Evolutionary conservation across 2,888 invertebrate genomes (phyloP).

Genomic region (Campopleginae sp.): DNA sequence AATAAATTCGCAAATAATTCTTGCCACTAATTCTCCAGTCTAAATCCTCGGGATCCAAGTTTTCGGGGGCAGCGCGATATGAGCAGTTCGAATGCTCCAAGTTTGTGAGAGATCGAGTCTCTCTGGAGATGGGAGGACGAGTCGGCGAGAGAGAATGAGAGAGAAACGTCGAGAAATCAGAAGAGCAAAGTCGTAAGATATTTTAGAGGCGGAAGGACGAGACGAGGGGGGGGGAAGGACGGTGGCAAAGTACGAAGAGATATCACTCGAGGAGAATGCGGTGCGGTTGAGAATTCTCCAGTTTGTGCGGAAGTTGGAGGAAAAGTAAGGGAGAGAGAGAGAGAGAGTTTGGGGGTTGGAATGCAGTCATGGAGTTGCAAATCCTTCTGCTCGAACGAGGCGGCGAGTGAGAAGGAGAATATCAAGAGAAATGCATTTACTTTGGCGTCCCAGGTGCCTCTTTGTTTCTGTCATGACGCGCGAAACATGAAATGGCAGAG

Average conservation of each 20-base stretch:
- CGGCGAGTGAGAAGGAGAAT: neutral
- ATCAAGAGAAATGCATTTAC: constrained; percentile 36
- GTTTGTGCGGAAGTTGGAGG: constrained; percentile 59
- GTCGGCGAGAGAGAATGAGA: neutral
- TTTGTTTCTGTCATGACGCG: constrained; percentile 51
- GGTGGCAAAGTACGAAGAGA: constrained; percentile 30
- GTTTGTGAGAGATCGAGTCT: constrained; percentile 6
- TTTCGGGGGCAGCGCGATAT: neutral
- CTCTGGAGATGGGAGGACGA: constrained; percentile 15
- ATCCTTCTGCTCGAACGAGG: constrained; percentile 23
- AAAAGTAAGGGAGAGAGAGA: constrained; percentile 33
- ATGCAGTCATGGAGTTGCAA: constrained; percentile 55
- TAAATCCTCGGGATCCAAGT: neutral
- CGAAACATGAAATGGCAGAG: constrained; percentile 54
- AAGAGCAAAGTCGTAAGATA: constrained; percentile 27
- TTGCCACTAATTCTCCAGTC: too few relatives aligned
- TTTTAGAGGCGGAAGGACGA: neutral
- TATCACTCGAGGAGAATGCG: constrained; percentile 54
- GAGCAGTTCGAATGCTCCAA: neutral
- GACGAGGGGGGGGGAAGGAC: neutral
- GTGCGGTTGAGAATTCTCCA: constrained; percentile 57
- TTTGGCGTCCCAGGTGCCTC: constrained; percentile 61
- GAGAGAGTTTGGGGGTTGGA: constrained; percentile 51
- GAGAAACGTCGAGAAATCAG: constrained; percentile 23
- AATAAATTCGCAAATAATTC: too few relatives aligned